Evolutionary conservation across 53 echinoderm and acorn worm genomes (phyloP).

Genomic region (Paracentrotus lividus): DNA sequence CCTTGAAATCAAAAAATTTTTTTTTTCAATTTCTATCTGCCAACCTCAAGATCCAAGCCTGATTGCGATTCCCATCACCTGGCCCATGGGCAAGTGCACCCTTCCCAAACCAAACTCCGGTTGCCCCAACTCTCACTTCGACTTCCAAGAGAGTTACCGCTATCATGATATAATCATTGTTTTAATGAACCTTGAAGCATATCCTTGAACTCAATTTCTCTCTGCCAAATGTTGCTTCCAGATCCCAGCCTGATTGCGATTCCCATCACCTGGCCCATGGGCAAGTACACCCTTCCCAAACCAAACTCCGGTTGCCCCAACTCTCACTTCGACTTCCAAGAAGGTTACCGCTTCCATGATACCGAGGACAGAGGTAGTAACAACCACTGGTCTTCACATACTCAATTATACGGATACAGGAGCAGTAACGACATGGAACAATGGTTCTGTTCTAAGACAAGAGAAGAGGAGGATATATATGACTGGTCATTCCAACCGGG

Average conservation of each 20-base stretch:
- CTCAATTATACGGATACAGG: not conserved
- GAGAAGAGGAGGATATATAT: constrained; percentile 38
- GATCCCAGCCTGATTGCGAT: too few relatives aligned
- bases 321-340: constrained; percentile 41
- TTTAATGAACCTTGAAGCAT: too few relatives aligned
- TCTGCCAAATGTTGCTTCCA: too few relatives aligned
- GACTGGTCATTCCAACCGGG: constrained; percentile 77
- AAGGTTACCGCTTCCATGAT: constrained; percentile 79
- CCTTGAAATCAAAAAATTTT: too few relatives aligned
- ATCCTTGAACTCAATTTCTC: too few relatives aligned
- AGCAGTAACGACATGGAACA: not conserved
- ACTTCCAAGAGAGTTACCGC: constrained; percentile 68
- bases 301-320: constrained; percentile 65
- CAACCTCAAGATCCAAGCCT: too few relatives aligned
- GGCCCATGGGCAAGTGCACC: constrained; percentile 73
- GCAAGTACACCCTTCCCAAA: constrained; percentile 67
- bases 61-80: constrained; percentile 66
- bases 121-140: constrained; percentile 58
- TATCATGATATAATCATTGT: constrained; percentile 83
- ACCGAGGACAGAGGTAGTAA: constrained; percentile 54
- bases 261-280: constrained; percentile 74
- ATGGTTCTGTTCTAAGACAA: constrained; percentile 81
- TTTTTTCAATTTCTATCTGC: too few relatives aligned
- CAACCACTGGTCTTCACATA: constrained; percentile 34
- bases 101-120: constrained; percentile 61